Percentiles rank a stretch among this genome's conserved stretches.
Evolutionary conservation across 2,113 vertebrate species (phyloP).

Genomic region (Puntigrus tetrazona): DNA sequence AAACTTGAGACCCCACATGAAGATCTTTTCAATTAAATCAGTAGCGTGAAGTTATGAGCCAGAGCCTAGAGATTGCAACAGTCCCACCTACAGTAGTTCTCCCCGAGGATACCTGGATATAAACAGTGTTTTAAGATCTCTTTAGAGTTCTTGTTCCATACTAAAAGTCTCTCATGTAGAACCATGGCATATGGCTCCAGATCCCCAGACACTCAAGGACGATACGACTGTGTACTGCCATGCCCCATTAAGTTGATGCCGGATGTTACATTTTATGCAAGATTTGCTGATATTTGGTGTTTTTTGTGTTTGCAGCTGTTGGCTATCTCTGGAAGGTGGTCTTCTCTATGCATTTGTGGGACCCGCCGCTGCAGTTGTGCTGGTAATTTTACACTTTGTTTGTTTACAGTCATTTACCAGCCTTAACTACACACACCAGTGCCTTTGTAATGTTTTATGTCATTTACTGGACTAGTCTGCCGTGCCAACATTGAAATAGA

Average conservation of each 20-base stretch:
- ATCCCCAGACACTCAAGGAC: slow-evolving; percentile 62
- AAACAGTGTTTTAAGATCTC: slow-evolving; percentile 74
- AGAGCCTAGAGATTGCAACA: neutral
- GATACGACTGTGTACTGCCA: slow-evolving; percentile 61
- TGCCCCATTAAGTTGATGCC: slow-evolving; percentile 66
- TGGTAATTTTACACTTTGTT: slow-evolving; percentile 78
- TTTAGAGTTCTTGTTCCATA: slow-evolving; percentile 65
- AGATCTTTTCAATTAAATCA: slow-evolving; percentile 8
- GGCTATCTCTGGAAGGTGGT: slow-evolving; percentile 98
- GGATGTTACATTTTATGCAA: slow-evolving; percentile 80
- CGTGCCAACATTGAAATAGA: slow-evolving; percentile 2
- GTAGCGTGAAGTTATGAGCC: neutral
- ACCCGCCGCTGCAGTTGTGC: slow-evolving; percentile 96
- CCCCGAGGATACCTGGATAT: slow-evolving; percentile 68
- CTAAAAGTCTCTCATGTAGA: slow-evolving; percentile 64
- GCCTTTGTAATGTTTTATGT: slow-evolving; percentile 1
- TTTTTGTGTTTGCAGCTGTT: slow-evolving; percentile 83
- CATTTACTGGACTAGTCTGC: slow-evolving; percentile 5
- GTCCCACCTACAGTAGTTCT: slow-evolving; percentile 50
- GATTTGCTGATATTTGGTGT: slow-evolving; percentile 63
- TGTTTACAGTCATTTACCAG: slow-evolving; percentile 26
- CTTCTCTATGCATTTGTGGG: slow-evolving; percentile 98
- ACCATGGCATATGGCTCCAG: slow-evolving; percentile 59
- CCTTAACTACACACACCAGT: slow-evolving; percentile 10
- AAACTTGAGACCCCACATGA: neutral